Evolutionary conservation across 2,888 invertebrate genomes (phyloP).

Genomic region (Beris morrisii): DNA sequence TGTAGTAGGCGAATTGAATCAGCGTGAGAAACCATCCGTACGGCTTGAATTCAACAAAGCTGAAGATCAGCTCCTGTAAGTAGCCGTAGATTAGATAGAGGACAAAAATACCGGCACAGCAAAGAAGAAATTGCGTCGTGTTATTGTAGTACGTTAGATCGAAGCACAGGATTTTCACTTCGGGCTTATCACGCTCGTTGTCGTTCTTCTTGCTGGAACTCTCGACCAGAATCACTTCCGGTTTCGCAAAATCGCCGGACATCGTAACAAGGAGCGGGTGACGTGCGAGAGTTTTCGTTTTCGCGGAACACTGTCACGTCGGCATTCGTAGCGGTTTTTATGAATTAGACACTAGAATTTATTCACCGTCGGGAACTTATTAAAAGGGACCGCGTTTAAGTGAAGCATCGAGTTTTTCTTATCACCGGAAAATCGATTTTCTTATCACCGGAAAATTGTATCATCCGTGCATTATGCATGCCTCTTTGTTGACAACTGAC

Average conservation of each 20-base stretch:
- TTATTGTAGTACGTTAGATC: slow-evolving; percentile 69
- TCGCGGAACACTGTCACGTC: neutral
- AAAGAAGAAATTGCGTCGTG: slow-evolving; percentile 72
- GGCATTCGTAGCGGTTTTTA: neutral
- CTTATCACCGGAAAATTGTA: too few species aligned
- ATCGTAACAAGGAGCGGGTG: neutral
- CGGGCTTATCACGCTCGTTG: slow-evolving; percentile 42
- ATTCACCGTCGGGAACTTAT: too few species aligned
- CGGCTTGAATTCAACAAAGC: slow-evolving; percentile 83
- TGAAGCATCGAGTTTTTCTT: too few species aligned
- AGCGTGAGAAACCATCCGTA: slow-evolving; percentile 92
- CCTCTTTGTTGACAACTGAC: too few species aligned
- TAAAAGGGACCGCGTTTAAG: too few species aligned
- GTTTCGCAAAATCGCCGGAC: slow-evolving; percentile 3
- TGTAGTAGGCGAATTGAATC: slow-evolving; percentile 87
- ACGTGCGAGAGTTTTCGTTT: too few species aligned
- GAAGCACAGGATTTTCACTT: slow-evolving; percentile 71
- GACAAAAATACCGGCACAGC: slow-evolving; percentile 78
- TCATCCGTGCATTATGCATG: too few species aligned
- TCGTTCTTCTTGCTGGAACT: slow-evolving; percentile 39
- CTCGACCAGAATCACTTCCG: slow-evolving; percentile 14
- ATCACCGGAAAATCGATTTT: too few species aligned
- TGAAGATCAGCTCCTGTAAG: slow-evolving; percentile 88
- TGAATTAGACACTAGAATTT: too few species aligned
- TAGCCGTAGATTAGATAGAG: slow-evolving; percentile 92